These are phyloP conservation scores for Ptiloglossa arizonensis DNA, from an alignment of 1,140 invertebrate species.

Conservation along the genomic window DNA sequence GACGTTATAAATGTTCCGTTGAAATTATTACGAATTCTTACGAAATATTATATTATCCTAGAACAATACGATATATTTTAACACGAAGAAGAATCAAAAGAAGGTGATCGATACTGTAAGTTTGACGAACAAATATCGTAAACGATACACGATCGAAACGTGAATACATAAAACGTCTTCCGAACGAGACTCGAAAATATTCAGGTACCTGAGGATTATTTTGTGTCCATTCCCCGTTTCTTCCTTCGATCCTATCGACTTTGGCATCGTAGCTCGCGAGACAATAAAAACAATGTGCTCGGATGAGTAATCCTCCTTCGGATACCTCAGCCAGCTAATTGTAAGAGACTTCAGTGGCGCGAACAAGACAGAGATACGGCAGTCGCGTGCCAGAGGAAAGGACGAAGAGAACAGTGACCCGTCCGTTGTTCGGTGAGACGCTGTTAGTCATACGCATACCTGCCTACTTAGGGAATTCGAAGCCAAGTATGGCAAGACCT, in stretches of 20 bases:
- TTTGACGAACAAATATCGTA: too few species aligned
- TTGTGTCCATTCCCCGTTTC: background rate
- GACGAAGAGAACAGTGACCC: slow-evolving; percentile 28
- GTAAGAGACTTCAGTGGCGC: slow-evolving; percentile 3
- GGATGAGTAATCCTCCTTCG: slow-evolving; percentile 64
- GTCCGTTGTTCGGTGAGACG: slow-evolving; percentile 26
- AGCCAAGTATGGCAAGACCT: slow-evolving; percentile 61
- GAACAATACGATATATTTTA: too few species aligned
- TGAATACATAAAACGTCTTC: too few species aligned
- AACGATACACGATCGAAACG: too few species aligned
- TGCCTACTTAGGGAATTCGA: slow-evolving; percentile 65
- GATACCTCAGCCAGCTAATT: slow-evolving; percentile 45
- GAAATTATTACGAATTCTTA: too few species aligned
- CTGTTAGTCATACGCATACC: slow-evolving; percentile 67
- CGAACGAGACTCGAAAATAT: background rate
- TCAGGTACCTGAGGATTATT: background rate
- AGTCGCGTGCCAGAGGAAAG: background rate
- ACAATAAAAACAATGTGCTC: slow-evolving; percentile 67
- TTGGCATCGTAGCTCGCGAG: slow-evolving; percentile 27
- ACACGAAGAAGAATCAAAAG: too few species aligned
- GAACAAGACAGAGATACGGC: background rate
- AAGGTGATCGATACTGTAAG: too few species aligned
- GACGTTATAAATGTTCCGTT: too few species aligned
- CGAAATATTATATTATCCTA: too few species aligned
- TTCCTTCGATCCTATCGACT: background rate